Percentiles rank a stretch among this genome's conserved stretches.
Evolutionary conservation across 1,140 invertebrate genomes (phyloP).

Genomic region (Nylanderia fulva): DNA sequence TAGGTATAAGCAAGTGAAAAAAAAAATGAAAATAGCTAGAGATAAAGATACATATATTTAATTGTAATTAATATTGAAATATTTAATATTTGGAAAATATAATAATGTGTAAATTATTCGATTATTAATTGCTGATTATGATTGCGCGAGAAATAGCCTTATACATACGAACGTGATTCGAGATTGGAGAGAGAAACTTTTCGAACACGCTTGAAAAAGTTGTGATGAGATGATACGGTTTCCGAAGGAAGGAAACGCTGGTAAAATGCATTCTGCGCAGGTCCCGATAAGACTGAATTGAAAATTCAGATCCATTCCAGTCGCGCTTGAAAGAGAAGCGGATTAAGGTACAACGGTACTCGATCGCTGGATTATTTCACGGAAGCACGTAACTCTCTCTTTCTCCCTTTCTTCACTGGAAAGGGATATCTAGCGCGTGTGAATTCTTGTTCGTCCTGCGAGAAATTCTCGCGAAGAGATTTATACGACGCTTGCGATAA

Average conservation of each 20-base stretch:
- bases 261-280: constrained; percentile 1
- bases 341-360: constrained; percentile 36
- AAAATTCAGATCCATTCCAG: constrained; percentile 52
- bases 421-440: constrained; percentile 2
- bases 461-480: constrained; percentile 40
- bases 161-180: not conserved
- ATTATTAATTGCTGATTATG: not conserved
- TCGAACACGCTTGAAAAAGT: not conserved
- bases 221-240: not conserved
- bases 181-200: constrained; percentile 2
- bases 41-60: no score
- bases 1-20: not conserved
- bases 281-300: constrained; percentile 37
- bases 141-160: not conserved
- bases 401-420: not conserved
- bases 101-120: not conserved
- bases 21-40: not conserved
- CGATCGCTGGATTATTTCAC: constrained; percentile 31
- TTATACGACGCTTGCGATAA: constrained; percentile 31
- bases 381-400: not conserved
- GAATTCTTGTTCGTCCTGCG: constrained; percentile 23
- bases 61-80: not conserved
- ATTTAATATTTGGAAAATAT: not conserved
- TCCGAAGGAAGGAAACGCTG: constrained; percentile 17
- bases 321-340: constrained; percentile 43